Evolutionary conservation across 2,113 vertebrate species (phyloP).

Genomic region (Bothrops jararaca): DNA sequence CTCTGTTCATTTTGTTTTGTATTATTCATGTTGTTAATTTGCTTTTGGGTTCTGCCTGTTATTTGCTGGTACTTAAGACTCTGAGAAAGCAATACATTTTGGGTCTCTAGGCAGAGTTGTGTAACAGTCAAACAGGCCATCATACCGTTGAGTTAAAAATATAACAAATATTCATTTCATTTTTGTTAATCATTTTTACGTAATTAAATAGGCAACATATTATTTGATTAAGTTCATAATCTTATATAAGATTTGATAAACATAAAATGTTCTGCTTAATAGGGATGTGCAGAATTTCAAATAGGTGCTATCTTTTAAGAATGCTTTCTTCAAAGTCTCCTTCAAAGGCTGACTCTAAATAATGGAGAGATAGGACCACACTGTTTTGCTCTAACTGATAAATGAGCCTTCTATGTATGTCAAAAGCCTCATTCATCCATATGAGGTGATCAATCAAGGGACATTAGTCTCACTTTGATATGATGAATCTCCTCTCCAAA

Average conservation of each 20-base stretch:
- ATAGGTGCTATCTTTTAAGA: neutral
- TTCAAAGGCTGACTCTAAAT: neutral
- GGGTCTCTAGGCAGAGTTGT: neutral
- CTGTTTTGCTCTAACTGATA: neutral
- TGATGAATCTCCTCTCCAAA: neutral
- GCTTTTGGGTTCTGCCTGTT: neutral
- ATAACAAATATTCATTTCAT: neutral
- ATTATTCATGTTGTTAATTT: neutral
- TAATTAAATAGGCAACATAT: neutral
- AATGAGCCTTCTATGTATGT: neutral
- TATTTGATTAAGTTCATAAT: neutral
- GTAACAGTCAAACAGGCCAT: neutral
- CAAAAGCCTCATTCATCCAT: neutral
- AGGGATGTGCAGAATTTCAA: neutral
- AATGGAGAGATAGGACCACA: neutral
- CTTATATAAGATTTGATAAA: neutral
- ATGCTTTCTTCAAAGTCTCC: neutral
- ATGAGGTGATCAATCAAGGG: neutral
- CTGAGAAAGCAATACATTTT: neutral
- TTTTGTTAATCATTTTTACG: neutral
- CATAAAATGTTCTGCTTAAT: neutral
- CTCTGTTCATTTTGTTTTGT: neutral
- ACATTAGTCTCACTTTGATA: neutral
- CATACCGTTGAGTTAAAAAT: neutral
- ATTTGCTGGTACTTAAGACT: neutral